Percentiles rank a stretch among this genome's conserved stretches.
phyloP scores from a whole-genome alignment of 2,797 vertebrate genomes.

The Simalia tracyae region DNA sequence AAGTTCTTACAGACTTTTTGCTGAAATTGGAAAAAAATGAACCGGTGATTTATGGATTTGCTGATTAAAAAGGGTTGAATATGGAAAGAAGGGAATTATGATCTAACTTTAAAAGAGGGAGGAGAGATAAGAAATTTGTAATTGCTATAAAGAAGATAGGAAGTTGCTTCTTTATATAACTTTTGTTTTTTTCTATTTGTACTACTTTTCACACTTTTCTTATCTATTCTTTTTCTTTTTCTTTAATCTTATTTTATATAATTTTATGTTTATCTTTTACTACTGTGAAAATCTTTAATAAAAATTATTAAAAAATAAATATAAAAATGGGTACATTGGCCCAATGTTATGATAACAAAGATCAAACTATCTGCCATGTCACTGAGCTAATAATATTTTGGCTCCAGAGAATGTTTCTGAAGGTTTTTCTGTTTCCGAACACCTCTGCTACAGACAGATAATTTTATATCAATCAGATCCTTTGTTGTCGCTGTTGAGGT shows the following conservation, averaged over 20 bases:
- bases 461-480: neutral
- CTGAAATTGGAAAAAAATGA: neutral
- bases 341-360: neutral
- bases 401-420: neutral
- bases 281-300: neutral
- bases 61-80: neutral
- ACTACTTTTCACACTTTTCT: neutral
- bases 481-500: neutral
- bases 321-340: neutral
- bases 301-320: neutral
- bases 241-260: neutral
- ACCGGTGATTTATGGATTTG: neutral
- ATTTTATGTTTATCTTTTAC: neutral
- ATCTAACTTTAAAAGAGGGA: neutral
- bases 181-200: no score
- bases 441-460: neutral
- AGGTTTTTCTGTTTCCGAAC: neutral
- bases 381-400: neutral
- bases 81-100: neutral
- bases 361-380: neutral
- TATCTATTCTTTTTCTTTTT: neutral
- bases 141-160: neutral
- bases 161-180: neutral
- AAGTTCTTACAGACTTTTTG: neutral
- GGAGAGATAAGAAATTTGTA: neutral